Evolutionary conservation across 1,140 invertebrate genomes (phyloP).

Genomic region (Platyura marginata): DNA sequence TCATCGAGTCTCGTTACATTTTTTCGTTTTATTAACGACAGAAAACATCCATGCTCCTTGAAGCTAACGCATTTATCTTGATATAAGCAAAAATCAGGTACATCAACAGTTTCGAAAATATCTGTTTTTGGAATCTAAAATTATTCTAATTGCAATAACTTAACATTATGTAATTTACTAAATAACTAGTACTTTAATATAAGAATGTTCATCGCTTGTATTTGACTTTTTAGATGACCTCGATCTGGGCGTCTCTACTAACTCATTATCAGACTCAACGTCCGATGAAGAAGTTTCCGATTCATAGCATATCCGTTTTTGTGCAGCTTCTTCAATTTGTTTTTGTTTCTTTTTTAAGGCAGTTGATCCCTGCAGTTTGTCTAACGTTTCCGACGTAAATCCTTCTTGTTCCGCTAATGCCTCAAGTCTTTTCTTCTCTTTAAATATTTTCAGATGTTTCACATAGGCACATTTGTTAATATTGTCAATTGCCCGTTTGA

Average conservation of each 20-base stretch:
- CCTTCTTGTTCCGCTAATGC: conserved; percentile 17
- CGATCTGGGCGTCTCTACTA: neutral
- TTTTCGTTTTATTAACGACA: conserved; percentile 50
- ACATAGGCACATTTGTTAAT: conserved; percentile 40
- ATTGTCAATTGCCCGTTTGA: conserved; percentile 33
- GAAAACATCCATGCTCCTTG: conserved; percentile 42
- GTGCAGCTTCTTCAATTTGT: neutral
- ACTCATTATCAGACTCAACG: neutral
- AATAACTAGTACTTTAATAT: neutral
- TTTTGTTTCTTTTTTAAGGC: neutral
- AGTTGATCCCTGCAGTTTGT: conserved; percentile 9
- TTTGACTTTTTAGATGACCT: neutral
- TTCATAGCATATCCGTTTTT: neutral
- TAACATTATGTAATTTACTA: neutral
- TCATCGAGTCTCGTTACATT: conserved; percentile 53
- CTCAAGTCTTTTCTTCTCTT: conserved; percentile 17
- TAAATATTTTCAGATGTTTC: conserved; percentile 28
- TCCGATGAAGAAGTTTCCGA: neutral
- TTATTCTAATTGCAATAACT: neutral
- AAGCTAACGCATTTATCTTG: conserved; percentile 25
- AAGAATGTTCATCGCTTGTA: neutral
- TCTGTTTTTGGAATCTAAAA: conserved; percentile 46
- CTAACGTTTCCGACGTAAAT: conserved; percentile 14
- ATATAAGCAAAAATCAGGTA: conserved; percentile 34
- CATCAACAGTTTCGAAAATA: conserved; percentile 38